These are phyloP conservation scores for Chaetura pelagica DNA, from an alignment of 2,113 vertebrate genomes.

Conservation along the genomic window DNA sequence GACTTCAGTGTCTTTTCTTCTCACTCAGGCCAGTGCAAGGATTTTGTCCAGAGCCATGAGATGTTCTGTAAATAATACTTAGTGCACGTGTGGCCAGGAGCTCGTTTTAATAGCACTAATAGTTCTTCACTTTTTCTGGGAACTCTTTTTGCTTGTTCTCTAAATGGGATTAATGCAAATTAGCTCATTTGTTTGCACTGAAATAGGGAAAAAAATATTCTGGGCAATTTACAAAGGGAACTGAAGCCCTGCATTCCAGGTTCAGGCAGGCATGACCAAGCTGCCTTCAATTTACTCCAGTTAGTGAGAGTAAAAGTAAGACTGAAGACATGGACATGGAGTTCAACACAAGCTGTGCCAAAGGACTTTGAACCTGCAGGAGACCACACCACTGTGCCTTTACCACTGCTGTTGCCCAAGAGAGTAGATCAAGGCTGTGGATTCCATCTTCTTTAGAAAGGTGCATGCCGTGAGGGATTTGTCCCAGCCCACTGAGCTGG, in stretches of 20 bases:
- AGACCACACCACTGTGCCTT: not conserved
- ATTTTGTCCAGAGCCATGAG: not conserved
- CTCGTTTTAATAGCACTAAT: constrained; percentile 30
- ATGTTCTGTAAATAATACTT: not conserved
- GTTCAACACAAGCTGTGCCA: not conserved
- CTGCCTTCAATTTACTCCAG: constrained; percentile 60
- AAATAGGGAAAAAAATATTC: constrained; percentile 7
- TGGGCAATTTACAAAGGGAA: constrained; percentile 37
- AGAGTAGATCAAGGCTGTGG: not conserved
- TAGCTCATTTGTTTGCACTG: constrained; percentile 63
- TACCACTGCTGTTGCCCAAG: not conserved
- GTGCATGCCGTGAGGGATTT: not conserved
- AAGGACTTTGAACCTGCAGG: not conserved
- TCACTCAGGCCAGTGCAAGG: not conserved
- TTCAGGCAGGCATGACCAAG: constrained; percentile 66
- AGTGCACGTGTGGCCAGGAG: not conserved
- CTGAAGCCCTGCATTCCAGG: constrained; percentile 50
- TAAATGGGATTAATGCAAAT: constrained; percentile 60
- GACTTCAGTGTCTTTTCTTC: not conserved
- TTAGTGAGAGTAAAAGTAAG: constrained; percentile 19
- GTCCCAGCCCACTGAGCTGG: not conserved
- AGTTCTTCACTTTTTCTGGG: constrained; percentile 36
- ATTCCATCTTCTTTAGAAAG: not conserved
- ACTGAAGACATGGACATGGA: constrained; percentile 58
- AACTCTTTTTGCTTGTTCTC: constrained; percentile 26